Base-by-base conservation (phyloP, 2,888 invertebrate species). In the Pyrrhosoma nymphula region DNA sequence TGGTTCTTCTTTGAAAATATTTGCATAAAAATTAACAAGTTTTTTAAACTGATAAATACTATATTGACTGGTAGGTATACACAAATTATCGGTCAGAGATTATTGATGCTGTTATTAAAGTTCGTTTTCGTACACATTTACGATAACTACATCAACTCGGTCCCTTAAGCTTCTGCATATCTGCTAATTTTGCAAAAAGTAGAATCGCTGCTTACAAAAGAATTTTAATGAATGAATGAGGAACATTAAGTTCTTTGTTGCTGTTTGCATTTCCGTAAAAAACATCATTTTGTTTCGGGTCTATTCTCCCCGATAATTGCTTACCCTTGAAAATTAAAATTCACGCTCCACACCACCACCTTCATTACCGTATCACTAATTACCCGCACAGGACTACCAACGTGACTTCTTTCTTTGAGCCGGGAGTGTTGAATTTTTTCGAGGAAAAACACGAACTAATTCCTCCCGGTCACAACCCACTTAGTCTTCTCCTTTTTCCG, bases 371-470 rank as follows among this genome's bases (percentile, higher is more conserved):
- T 35, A 82, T 35, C 82, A 35, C 82, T 82, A 82, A 82, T 82
- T 82, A 82, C 30, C 82, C 35, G 12, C 82, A 16, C 82, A 82
- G 82, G 14, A 26, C 14, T 82, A 18, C 82, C 82, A 82, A 82
- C 30, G 16, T 82, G 82, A 82, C n/a, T 2, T 20, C 60, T 82
- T 82, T 35, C 35, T 69, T 69, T 69, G 23, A 69, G 23, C 26
- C 82, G 16, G 2, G 35, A 82, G 12, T 82, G 69, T 82, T 82
- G 26, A 4, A 47, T 82, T 82, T 35, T 82, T 82, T 35, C 35
- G 82, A 82, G 16, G 35, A 82, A 82, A 82, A 35, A 82, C 82
- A 35, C 82, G 82, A 82, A 82, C 82, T 82, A 82, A 82, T 82
- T 82, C 35, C 35, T 82, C 82, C 82, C 82, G 82, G 82, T 82